phyloP scores from a whole-genome alignment of 2,113 vertebrate species.

The Prunella fulvescens region DNA sequence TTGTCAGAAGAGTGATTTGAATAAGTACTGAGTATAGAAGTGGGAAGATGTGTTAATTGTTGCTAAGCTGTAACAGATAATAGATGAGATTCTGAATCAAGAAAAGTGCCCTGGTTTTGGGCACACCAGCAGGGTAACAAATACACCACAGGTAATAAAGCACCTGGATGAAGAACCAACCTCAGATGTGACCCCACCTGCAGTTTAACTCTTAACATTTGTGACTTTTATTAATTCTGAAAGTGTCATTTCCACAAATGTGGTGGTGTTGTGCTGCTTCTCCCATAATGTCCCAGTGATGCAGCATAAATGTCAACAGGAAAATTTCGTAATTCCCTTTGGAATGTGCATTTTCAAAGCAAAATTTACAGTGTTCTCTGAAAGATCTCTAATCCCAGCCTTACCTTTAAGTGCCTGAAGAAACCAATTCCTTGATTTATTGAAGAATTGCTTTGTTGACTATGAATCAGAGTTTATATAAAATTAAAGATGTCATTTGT shows the following conservation, averaged over 20 bases:
- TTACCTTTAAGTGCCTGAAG: neutral
- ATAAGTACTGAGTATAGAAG: neutral
- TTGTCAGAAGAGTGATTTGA: neutral
- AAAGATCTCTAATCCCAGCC: neutral
- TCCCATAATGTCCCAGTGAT: neutral
- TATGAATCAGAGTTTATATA: neutral
- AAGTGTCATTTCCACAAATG: neutral
- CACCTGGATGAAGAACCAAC: neutral
- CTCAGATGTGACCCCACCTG: neutral
- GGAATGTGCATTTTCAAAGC: neutral
- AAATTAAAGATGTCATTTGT: neutral
- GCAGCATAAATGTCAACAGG: neutral
- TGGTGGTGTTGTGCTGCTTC: neutral
- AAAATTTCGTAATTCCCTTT: neutral
- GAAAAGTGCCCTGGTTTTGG: neutral
- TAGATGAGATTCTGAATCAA: neutral
- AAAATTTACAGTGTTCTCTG: neutral
- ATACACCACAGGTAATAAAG: neutral
- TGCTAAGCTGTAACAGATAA: neutral
- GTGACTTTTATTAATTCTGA: neutral
- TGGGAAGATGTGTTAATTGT: constrained; percentile 1
- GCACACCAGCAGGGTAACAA: neutral
- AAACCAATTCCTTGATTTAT: neutral
- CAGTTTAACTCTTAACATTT: neutral
- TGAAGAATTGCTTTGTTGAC: neutral